Percentiles rank a stretch among this genome's conserved stretches.
phyloP scores from a whole-genome alignment of 2,888 invertebrate species.

The Bellardia pandia region DNA sequence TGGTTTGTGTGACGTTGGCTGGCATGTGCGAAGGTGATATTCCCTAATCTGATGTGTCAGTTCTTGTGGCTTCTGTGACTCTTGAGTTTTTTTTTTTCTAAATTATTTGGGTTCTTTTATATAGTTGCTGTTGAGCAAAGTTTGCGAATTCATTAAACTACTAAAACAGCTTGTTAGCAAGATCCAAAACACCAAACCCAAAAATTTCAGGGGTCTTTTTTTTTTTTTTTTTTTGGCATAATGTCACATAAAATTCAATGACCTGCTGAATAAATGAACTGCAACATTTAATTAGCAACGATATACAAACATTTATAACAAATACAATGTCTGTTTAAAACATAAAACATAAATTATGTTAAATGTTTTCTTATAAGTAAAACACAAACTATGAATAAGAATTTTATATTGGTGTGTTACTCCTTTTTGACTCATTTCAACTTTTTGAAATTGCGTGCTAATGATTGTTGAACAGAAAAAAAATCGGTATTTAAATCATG shows the following conservation, averaged over 20 bases:
- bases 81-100: slow-evolving; percentile 45
- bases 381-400: slow-evolving; percentile 25
- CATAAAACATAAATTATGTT: slow-evolving; percentile 2
- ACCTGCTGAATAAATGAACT: slow-evolving; percentile 43
- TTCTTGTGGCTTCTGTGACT: slow-evolving; percentile 80
- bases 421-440: slow-evolving; percentile 33
- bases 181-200: neutral
- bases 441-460: slow-evolving; percentile 67
- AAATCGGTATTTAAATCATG: slow-evolving; percentile 53
- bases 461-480: slow-evolving; percentile 37
- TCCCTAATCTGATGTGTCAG: slow-evolving; percentile 83
- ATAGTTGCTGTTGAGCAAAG: neutral
- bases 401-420: slow-evolving; percentile 6
- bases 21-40: slow-evolving; percentile 81
- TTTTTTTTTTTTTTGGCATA: slow-evolving; percentile 24
- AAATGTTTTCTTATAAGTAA: neutral
- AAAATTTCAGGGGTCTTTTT: neutral
- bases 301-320: neutral
- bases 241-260: slow-evolving; percentile 52
- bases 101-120: neutral
- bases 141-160: slow-evolving; percentile 35
- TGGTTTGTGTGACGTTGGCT: slow-evolving; percentile 52
- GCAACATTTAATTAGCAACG: slow-evolving; percentile 62
- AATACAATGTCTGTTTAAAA: neutral
- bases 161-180: slow-evolving; percentile 42